phyloP scores from a whole-genome alignment of 2,888 invertebrate species.

The Escarpia spicata region DNA sequence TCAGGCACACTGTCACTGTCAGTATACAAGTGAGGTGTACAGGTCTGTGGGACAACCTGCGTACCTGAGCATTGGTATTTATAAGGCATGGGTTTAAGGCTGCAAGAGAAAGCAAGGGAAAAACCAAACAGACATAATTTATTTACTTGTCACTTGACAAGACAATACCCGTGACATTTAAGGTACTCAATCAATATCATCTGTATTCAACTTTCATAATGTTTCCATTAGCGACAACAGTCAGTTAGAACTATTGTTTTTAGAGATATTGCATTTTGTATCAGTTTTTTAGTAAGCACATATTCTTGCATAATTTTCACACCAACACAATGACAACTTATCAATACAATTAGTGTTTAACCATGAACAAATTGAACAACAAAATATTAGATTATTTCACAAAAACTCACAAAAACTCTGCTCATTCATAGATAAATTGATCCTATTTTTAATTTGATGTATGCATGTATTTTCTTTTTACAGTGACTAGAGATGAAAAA shows the following conservation, averaged over 20 bases:
- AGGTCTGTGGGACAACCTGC: too few relatives aligned
- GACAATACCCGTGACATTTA: too few relatives aligned
- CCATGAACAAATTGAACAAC: background rate
- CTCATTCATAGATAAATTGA: background rate
- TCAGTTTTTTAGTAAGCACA: background rate
- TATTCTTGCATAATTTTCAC: background rate
- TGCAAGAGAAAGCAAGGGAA: too few relatives aligned
- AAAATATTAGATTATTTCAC: background rate
- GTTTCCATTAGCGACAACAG: too few relatives aligned
- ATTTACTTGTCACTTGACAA: too few relatives aligned
- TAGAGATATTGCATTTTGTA: background rate
- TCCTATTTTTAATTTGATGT: background rate
- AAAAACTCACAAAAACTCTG: background rate
- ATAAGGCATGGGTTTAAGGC: too few relatives aligned
- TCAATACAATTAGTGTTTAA: background rate
- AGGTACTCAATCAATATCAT: too few relatives aligned
- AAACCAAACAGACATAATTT: too few relatives aligned
- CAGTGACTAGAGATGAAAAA: background rate
- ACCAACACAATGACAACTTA: background rate
- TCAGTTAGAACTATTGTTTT: background rate
- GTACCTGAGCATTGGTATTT: too few relatives aligned
- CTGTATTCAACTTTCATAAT: too few relatives aligned
- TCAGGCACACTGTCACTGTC: too few relatives aligned
- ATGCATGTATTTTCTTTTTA: background rate
- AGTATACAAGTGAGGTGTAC: too few relatives aligned